Base-by-base conservation (phyloP, 1,140 invertebrate species). In the Drosophila ercepeae region DNA sequence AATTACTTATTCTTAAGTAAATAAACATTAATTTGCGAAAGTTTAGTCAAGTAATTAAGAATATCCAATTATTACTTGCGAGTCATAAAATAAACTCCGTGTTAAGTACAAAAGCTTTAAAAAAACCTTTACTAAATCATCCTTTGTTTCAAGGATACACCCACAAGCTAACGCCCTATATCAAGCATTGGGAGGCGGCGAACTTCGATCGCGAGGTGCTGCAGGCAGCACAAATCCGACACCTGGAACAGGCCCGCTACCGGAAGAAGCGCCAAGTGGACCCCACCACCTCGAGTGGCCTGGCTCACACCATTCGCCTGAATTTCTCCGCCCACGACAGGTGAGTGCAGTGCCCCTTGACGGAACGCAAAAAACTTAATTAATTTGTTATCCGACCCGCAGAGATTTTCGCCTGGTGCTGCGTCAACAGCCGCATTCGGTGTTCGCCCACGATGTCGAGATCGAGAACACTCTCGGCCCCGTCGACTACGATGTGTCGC, bases 371-470 rank as follows among this genome's bases (percentile, higher is more conserved):
- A 3, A 11, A 8, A 51, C 32, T 18, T 34, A 27, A 32, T 71
- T 48, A 51, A 71, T 36, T 16, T 16, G 16, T 39, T 48, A 9
- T 45, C 76, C 81, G 67, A 42, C 16, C 39, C 39, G 0, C 93
- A 97, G 96, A 91, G 93, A 94, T 49, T 97, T 97, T 93, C 95
- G 94, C 50, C 90, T 97, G 83, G 93, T 94, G 57, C 93, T 97
- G 78, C 93, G 93, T 64, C 94, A 94, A 21, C 96, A 97, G 90
- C 93, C 93, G 0, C 92, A 93, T 59, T 94, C 93, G 48, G 93
- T 97, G 59, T 97, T 97, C 91, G 93, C 95, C 49, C 93, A 95
- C 19, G 96, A 96, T 86, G 95, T 95, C 19, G 93, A 95, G 75
- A 96, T 98, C 89, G 96, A 97, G 90, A 94, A 94, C 27, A 95